These are phyloP conservation scores for Pimephales promelas DNA, from an alignment of 2,113 vertebrate species.

Conservation along the genomic window DNA sequence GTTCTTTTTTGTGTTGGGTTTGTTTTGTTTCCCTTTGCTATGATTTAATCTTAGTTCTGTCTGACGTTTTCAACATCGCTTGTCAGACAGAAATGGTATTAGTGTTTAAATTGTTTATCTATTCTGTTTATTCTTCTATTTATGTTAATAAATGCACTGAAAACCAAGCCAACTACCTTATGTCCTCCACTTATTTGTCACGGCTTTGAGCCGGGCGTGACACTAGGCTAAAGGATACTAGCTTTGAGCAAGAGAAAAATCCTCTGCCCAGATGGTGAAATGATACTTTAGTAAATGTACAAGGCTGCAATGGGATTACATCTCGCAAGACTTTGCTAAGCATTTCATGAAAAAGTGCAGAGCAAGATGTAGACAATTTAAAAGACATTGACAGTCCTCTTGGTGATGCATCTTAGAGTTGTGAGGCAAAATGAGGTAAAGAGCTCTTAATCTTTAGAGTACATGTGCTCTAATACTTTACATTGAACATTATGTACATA, in stretches of 20 bases:
- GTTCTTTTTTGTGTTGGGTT: too few relatives aligned
- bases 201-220: too few relatives aligned
- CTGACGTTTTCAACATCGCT: too few relatives aligned
- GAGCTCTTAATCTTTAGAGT: background rate
- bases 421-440: background rate
- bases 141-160: too few relatives aligned
- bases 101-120: too few relatives aligned
- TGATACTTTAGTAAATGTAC: background rate
- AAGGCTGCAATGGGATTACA: background rate
- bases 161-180: too few relatives aligned
- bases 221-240: too few relatives aligned
- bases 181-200: too few relatives aligned
- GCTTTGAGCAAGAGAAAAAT: conserved; percentile 1
- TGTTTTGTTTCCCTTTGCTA: too few relatives aligned
- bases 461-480: background rate
- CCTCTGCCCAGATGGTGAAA: background rate
- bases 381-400: background rate
- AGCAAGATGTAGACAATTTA: background rate
- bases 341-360: conserved; percentile 1
- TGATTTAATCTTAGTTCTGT: too few relatives aligned
- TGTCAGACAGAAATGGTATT: too few relatives aligned
- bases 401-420: background rate
- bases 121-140: too few relatives aligned
- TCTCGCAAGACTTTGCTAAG: background rate
- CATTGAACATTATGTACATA: background rate